These are phyloP conservation scores for Thymelicus lineola DNA, from an alignment of 2,888 invertebrate genomes.

Conservation along the genomic window DNA sequence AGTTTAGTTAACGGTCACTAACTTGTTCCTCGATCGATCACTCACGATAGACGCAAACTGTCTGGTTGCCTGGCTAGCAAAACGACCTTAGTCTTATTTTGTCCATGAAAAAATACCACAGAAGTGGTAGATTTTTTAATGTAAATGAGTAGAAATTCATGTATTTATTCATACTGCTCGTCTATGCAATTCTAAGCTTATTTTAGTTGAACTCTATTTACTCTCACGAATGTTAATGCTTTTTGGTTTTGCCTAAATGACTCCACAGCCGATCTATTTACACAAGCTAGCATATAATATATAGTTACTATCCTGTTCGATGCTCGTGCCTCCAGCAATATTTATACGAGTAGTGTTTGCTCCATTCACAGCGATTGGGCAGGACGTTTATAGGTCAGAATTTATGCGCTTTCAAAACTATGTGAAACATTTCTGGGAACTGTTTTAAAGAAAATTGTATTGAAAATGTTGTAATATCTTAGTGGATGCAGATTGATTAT, in stretches of 20 bases:
- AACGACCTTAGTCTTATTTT: no score
- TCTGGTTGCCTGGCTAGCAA: no score
- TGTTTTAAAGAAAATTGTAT: neutral
- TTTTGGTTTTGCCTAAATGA: neutral
- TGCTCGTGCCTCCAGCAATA: neutral
- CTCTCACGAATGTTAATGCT: neutral
- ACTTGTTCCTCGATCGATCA: no score
- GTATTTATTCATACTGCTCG: no score
- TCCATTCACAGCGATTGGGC: constrained; percentile 8
- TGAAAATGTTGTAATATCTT: neutral
- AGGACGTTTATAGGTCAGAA: constrained; percentile 10
- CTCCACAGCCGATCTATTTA: constrained; percentile 1
- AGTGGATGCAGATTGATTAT: no score
- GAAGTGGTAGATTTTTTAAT: no score
- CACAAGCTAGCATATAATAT: neutral
- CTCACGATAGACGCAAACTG: no score
- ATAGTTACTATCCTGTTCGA: neutral
- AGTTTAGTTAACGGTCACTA: no score
- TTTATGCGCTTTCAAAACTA: constrained; percentile 4
- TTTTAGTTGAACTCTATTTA: no score
- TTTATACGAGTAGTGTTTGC: constrained; percentile 3
- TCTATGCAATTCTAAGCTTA: no score
- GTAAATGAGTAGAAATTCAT: no score
- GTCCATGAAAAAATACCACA: no score
- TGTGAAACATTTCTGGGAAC: neutral